These are phyloP conservation scores for Hypomesus transpacificus DNA, from an alignment of 2,113 vertebrate genomes.

Conservation along the genomic window DNA sequence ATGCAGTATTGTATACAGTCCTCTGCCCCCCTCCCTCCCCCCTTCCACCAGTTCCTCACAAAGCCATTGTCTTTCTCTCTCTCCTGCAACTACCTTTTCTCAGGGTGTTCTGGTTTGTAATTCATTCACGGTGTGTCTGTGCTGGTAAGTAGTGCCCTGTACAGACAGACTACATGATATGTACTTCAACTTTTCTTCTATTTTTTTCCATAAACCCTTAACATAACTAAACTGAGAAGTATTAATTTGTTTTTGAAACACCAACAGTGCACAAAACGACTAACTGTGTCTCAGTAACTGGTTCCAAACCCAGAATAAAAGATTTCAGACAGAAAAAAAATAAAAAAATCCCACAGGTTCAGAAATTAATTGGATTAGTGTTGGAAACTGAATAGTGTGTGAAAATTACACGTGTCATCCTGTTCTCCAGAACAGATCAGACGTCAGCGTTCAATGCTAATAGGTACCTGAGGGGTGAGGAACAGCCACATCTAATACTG, in stretches of 20 bases:
- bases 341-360: constrained; percentile 32
- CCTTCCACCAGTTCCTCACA: too few relatives aligned
- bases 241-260: not conserved
- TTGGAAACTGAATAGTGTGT: constrained; percentile 54
- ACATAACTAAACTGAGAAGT: too few relatives aligned
- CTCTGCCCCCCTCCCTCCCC: constrained; percentile 6
- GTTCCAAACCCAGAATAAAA: too few relatives aligned
- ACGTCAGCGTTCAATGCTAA: constrained; percentile 55
- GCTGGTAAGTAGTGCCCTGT: not conserved
- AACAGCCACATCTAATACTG: too few relatives aligned
- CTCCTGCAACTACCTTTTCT: not conserved
- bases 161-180: not conserved
- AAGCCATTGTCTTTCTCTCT: not conserved
- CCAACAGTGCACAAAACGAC: not conserved
- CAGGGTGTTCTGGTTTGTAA: not conserved
- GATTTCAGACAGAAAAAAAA: not conserved
- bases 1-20: not conserved
- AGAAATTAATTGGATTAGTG: constrained; percentile 68
- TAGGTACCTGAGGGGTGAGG: constrained; percentile 52
- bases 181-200: not conserved
- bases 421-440: constrained; percentile 62
- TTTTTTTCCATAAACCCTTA: too few relatives aligned
- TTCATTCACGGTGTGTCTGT: not conserved
- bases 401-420: constrained; percentile 67
- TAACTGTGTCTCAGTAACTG: too few relatives aligned